phyloP scores from a whole-genome alignment of 64 coral and sea anemone species.

The Dendrophyllia cribrosa region DNA sequence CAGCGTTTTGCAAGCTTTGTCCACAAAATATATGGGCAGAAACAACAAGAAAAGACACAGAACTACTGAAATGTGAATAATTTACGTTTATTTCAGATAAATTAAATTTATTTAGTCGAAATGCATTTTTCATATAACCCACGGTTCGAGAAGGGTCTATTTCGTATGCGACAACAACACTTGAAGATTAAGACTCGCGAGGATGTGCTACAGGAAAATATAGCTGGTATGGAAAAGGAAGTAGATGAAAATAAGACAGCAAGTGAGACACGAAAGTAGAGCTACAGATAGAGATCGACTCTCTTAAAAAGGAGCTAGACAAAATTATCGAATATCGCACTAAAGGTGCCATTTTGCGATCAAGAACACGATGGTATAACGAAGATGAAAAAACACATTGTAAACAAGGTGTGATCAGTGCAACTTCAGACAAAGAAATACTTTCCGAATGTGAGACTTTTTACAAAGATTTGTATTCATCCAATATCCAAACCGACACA shows the following conservation, averaged over 20 bases:
- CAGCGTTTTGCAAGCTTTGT: no score
- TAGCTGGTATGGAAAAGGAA: not conserved
- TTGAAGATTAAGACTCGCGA: not conserved
- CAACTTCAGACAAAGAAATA: no score
- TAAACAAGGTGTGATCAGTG: not conserved
- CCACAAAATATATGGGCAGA: no score
- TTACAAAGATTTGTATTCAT: no score
- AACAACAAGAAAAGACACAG: no score
- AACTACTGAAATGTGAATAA: no score
- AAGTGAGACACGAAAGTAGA: not conserved
- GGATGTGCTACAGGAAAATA: not conserved
- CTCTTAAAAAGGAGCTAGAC: not conserved
- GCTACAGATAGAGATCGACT: not conserved
- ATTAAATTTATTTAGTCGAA: no score
- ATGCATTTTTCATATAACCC: no score
- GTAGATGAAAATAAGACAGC: not conserved
- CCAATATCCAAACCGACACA: no score
- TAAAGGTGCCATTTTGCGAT: constrained; percentile 42
- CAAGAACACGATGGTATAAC: constrained; percentile 28
- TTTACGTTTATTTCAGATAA: no score
- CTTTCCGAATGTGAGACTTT: no score
- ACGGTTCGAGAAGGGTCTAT: no score
- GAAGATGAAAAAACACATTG: constrained; percentile 22
- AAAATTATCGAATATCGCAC: not conserved
- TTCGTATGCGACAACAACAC: not conserved